phyloP scores from a whole-genome alignment of 1,140 invertebrate genomes.

The Lordiphosa collinella region DNA sequence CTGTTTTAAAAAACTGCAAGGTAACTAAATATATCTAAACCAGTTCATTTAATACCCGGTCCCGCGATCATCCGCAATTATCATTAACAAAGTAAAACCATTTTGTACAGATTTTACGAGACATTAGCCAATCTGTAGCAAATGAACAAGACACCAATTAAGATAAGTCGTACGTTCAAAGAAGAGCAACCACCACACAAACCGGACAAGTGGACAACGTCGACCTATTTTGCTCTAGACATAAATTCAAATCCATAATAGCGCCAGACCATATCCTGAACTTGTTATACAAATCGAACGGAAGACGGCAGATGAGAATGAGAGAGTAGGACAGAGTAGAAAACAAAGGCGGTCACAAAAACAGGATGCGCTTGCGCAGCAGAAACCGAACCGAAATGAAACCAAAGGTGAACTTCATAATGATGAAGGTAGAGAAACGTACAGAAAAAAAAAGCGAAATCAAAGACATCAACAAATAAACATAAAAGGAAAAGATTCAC shows the following conservation, averaged over 20 bases:
- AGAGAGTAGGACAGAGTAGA: constrained; percentile 44
- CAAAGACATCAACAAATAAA: constrained; percentile 75
- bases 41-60: no score
- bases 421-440: constrained; percentile 28
- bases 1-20: no score
- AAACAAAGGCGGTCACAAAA: constrained; percentile 53
- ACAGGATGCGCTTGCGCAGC: constrained; percentile 68
- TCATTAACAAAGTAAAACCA: constrained; percentile 20
- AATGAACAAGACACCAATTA: constrained; percentile 12
- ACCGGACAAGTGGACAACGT: constrained; percentile 23
- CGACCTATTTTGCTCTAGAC: constrained; percentile 43
- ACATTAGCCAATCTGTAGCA: constrained; percentile 32
- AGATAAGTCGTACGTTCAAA: constrained; percentile 25
- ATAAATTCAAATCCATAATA: constrained; percentile 46
- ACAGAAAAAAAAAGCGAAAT: constrained; percentile 61
- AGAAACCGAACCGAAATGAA: constrained; percentile 40
- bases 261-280: constrained; percentile 48
- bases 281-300: constrained; percentile 33
- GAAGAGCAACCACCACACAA: constrained; percentile 11
- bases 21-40: no score
- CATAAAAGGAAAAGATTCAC: constrained; percentile 70
- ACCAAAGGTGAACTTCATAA: constrained; percentile 68
- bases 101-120: constrained; percentile 36
- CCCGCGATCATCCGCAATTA: no score
- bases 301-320: constrained; percentile 39